Percentiles rank a stretch among this genome's conserved stretches.
These are phyloP conservation scores for Porites lutea DNA, from an alignment of 64 coral and sea anemone species.

Conservation along the genomic window DNA sequence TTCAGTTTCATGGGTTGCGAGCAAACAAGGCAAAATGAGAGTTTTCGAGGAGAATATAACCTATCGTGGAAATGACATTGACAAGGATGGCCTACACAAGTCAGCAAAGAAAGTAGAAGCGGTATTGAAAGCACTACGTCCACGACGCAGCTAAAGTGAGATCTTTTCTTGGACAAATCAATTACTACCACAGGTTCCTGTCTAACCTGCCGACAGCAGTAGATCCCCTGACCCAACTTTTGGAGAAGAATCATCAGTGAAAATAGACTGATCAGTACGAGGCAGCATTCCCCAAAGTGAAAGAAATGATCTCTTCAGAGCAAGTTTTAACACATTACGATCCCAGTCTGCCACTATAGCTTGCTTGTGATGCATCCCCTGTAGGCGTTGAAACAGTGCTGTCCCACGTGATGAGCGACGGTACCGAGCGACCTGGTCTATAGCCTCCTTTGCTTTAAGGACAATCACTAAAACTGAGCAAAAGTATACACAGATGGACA, in stretches of 20 bases:
- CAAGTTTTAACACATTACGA: not conserved
- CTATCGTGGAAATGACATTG: conserved; percentile 12
- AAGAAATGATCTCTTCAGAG: conserved; percentile 15
- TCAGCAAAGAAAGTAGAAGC: not conserved
- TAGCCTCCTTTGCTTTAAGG: not conserved
- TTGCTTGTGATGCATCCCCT: not conserved
- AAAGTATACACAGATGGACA: not conserved
- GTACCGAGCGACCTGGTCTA: not conserved
- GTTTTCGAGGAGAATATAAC: conserved; percentile 21
- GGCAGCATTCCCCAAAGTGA: not conserved
- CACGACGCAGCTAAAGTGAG: not conserved
- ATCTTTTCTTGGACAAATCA: not conserved
- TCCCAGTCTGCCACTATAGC: not conserved
- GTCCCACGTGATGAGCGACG: conserved; percentile 12
- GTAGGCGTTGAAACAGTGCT: not conserved
- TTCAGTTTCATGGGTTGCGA: conserved; percentile 13
- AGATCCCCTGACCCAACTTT: not conserved
- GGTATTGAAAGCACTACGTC: not conserved
- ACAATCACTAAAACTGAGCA: not conserved
- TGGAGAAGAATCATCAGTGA: not conserved
- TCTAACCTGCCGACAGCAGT: not conserved
- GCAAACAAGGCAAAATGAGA: conserved; percentile 7
- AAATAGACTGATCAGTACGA: not conserved
- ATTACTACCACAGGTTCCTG: conserved; percentile 27
- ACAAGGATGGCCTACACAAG: conserved; percentile 35